Conservation (phyloP, 2,888 invertebrate genomes). For the Blomia tropicalis region DNA sequence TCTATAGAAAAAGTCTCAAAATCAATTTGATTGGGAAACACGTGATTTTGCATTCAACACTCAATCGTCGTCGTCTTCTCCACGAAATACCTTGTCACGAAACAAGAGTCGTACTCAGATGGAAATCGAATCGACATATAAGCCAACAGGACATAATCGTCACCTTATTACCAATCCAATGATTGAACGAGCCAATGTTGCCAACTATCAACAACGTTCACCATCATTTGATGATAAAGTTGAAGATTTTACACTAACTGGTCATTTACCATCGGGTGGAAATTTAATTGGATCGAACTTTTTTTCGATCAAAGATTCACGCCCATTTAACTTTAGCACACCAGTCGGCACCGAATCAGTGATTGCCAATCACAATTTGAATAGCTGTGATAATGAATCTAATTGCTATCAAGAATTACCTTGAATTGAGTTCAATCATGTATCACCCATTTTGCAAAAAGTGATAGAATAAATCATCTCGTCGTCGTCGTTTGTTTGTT, state of each 20-base stretch:
- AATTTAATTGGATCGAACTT: background rate
- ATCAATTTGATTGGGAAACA: background rate
- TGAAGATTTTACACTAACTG: background rate
- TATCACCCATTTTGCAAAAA: too few species aligned
- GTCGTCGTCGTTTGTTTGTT: too few species aligned
- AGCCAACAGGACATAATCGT: conserved; percentile 13
- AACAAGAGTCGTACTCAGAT: conserved; percentile 7
- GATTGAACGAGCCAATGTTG: conserved; percentile 35
- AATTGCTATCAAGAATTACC: conserved; percentile 13
- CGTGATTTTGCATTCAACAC: background rate
- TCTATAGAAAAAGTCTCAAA: background rate
- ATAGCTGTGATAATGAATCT: conserved; percentile 18
- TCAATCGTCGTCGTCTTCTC: conserved; percentile 23
- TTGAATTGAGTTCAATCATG: too few species aligned
- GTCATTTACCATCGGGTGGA: too few species aligned
- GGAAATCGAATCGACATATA: conserved; percentile 7
- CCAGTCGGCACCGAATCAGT: background rate
- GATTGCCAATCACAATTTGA: background rate
- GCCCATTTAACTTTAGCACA: too few species aligned
- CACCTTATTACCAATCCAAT: conserved; percentile 30
- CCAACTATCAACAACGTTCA: conserved; percentile 6
- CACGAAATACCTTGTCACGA: conserved; percentile 27
- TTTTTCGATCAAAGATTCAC: background rate
- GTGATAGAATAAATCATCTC: too few species aligned
- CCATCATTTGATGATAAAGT: background rate